Base-by-base conservation (phyloP, 1,140 invertebrate genomes). In the Muscidifurax raptorellus region DNA sequence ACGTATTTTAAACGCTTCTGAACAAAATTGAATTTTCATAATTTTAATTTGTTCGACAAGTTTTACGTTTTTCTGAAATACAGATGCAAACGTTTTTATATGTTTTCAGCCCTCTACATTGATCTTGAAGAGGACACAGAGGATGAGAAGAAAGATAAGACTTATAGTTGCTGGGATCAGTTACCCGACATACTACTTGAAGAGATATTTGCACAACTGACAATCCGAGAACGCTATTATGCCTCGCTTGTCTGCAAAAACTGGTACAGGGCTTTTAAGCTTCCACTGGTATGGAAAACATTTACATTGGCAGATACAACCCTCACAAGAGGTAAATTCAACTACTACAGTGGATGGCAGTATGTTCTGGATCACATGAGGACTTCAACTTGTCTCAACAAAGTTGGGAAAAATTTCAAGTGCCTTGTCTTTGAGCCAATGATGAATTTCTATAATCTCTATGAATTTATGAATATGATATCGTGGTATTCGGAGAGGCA, bases 301-400 rank as follows among this genome's bases (percentile, higher is more conserved):
- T 97, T 97, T 89, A 92, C 94, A 0, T 91, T 97, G 27, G 94
- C 95, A 83, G 97, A 97, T 89, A 94, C 93, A 13, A 97, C 96
- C 0, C 91, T 98, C 4, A 97, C 96, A 0, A 94, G 96, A 80
- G 93, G 96, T 6, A 95, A 95, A 89, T 97, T 95, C 89, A 97
- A 97, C 90, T 97, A 97, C 87, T 97, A 97, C 90, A 96, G 96
- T 80, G 97, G 97, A 13, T 97, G 97, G 95, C 95, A 96, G 91
- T 95, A 96, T 88, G 95, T 96, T 75, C 89, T 97, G 83, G 96
- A 97, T 91, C 96, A 97, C 89, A 94, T 96, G 86, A 93, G 96
- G 81, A 95, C 96, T 0, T 96, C 96, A 86, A 90, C 95, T 12
- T 98, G 96, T 88, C 92, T 98, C 13, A 94, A 94, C 52, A 94